Conservation (phyloP, 1,140 invertebrate species). For the Drosophila repletoides region DNA sequence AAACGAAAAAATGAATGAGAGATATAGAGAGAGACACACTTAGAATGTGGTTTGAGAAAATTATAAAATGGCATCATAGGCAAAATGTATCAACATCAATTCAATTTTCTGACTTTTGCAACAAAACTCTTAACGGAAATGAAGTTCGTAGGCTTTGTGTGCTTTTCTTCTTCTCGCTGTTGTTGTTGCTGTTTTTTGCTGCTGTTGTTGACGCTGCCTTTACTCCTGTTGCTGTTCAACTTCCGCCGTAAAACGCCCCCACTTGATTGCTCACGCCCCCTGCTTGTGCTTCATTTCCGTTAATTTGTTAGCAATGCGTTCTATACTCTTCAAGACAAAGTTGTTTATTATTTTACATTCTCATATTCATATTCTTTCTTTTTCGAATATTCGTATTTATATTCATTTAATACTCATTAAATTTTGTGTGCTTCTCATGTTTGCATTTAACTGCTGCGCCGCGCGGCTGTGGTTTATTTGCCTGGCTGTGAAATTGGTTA, state of each 20-base stretch:
- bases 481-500: conserved; percentile 50
- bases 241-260: conserved; percentile 48
- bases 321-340: conserved; percentile 82
- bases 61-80: conserved; percentile 81
- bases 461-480: conserved; percentile 69
- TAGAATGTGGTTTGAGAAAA: conserved; percentile 53
- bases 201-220: conserved; percentile 26
- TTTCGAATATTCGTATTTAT: conserved; percentile 27
- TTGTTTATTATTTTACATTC: conserved; percentile 81
- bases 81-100: conserved; percentile 82
- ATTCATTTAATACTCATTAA: conserved; percentile 34
- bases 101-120: conserved; percentile 76
- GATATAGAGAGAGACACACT: conserved; percentile 34
- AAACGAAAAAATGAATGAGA: conserved; percentile 30
- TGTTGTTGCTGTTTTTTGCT: conserved; percentile 23
- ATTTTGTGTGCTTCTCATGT: conserved; percentile 55
- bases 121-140: conserved; percentile 82
- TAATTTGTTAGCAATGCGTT: conserved; percentile 82
- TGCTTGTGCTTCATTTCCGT: conserved; percentile 79
- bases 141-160: conserved; percentile 66
- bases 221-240: conserved; percentile 22
- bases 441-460: conserved; percentile 64
- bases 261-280: conserved; percentile 39
- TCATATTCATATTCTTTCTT: conserved; percentile 74
- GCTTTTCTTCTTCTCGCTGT: conserved; percentile 41